phyloP scores from a whole-genome alignment of 2,888 invertebrate species.

The Napeogenes sylphis region DNA sequence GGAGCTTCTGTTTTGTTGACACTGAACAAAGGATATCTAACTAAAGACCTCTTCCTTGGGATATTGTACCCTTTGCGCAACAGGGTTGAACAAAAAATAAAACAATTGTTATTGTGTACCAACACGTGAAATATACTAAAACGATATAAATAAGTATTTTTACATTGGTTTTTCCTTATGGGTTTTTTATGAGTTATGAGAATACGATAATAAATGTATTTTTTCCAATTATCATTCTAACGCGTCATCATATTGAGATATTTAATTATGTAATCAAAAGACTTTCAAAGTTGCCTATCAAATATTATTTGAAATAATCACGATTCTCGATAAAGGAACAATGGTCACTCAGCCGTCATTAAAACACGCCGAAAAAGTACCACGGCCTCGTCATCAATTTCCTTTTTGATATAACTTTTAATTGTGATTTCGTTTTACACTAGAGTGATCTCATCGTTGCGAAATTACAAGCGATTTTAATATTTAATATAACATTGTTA shows the following conservation, averaged over 20 bases:
- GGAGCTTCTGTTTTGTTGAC: not conserved
- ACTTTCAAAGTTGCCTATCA: not conserved
- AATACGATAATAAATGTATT: too few species aligned
- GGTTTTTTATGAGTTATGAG: too few species aligned
- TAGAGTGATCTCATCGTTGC: conserved; percentile 12
- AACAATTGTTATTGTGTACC: not conserved
- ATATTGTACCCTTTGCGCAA: not conserved
- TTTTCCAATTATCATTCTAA: too few species aligned
- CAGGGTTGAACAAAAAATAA: not conserved
- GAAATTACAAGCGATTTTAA: not conserved
- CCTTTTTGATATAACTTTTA: conserved; percentile 19
- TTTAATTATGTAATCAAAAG: too few species aligned
- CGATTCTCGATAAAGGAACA: not conserved
- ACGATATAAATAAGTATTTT: not conserved
- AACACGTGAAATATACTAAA: not conserved
- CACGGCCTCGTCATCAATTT: conserved; percentile 13
- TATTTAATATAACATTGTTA: not conserved
- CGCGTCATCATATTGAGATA: too few species aligned
- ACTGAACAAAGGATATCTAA: not conserved
- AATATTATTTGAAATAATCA: not conserved
- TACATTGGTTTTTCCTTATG: too few species aligned
- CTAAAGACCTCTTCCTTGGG: not conserved
- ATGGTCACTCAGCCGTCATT: not conserved
- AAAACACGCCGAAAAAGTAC: conserved; percentile 8
- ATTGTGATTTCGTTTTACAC: conserved; percentile 21